These are phyloP conservation scores for Mus caroli DNA, from an alignment of 2,797 vertebrate genomes.

Conservation along the genomic window DNA sequence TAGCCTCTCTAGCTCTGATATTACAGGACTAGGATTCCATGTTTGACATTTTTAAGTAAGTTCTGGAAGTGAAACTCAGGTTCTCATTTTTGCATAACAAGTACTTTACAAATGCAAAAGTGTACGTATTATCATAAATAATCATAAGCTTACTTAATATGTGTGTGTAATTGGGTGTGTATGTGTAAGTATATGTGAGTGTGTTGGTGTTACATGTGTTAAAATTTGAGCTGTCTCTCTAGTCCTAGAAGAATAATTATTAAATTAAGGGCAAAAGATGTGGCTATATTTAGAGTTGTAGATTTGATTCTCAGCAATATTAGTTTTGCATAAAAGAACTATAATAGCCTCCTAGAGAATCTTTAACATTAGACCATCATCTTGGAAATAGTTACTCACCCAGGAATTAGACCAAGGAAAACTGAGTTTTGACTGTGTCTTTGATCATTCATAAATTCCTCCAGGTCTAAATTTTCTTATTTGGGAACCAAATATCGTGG, in stretches of 20 bases:
- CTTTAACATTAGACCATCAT: not conserved
- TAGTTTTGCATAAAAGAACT: slow-evolving; percentile 53
- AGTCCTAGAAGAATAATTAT: not conserved
- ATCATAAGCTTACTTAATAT: not conserved
- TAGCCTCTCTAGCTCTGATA: not conserved
- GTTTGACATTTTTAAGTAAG: not conserved
- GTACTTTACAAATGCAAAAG: not conserved
- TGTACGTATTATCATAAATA: not conserved
- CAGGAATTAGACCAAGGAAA: not conserved
- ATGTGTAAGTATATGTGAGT: too few species aligned
- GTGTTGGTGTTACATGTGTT: too few species aligned
- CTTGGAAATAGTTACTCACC: not conserved
- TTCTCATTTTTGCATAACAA: not conserved
- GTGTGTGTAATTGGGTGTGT: too few species aligned
- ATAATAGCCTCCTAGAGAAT: not conserved
- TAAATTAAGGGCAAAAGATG: not conserved
- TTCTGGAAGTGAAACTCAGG: not conserved
- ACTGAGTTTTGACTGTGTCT: not conserved
- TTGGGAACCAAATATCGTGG: not conserved
- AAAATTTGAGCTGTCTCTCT: not conserved
- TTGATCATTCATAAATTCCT: not conserved
- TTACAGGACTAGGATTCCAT: not conserved
- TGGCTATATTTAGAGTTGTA: not conserved
- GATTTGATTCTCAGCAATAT: slow-evolving; percentile 36
- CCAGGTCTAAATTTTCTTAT: slow-evolving; percentile 5